Conservation (phyloP, 2,113 vertebrate species). For the Ranitomeya imitator region DNA sequence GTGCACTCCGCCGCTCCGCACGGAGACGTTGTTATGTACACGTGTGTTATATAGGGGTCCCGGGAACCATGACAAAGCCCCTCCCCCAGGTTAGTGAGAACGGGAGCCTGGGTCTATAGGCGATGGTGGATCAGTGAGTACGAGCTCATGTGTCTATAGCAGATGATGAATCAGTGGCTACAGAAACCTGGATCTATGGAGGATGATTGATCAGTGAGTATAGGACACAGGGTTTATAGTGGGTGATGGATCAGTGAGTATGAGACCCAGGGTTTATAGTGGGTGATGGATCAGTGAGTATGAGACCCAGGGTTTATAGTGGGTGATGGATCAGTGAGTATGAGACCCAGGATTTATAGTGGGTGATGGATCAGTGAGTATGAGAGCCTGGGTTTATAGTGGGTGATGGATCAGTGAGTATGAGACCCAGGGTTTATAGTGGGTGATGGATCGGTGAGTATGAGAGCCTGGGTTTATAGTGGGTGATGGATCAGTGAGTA, state of each 20-base stretch:
- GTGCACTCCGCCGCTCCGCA: background rate
- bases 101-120: background rate
- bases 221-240: background rate
- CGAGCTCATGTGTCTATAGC: too few relatives aligned
- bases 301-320: background rate
- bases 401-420: background rate
- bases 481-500: background rate
- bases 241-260: background rate
- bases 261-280: background rate
- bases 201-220: background rate
- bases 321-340: background rate
- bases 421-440: background rate
- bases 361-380: background rate
- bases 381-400: background rate
- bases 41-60: slow-evolving; percentile 12
- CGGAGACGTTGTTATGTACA: background rate
- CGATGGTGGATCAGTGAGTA: background rate
- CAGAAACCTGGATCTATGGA: background rate
- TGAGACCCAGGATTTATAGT: background rate
- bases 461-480: background rate
- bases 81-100: background rate
- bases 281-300: background rate
- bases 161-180: background rate
- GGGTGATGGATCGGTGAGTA: background rate
- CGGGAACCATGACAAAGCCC: background rate